Evolutionary conservation across 1,140 invertebrate genomes (phyloP).

Genomic region (Caenorhabditis brenneri): DNA sequence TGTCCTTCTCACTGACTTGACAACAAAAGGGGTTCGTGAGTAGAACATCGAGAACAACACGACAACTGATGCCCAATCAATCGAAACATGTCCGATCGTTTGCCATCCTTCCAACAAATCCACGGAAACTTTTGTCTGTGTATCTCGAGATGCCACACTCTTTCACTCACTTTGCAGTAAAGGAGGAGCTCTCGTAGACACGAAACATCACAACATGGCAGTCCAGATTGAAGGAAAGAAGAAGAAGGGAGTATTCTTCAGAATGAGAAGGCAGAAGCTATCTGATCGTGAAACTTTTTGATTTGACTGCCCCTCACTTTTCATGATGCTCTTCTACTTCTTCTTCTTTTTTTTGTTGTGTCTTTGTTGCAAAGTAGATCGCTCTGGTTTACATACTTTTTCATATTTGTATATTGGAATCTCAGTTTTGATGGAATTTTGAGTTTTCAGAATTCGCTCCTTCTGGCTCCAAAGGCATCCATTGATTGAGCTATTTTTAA

Average conservation of each 20-base stretch:
- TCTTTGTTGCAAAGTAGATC: not conserved
- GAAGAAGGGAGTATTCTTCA: not conserved
- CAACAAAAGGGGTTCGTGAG: not conserved
- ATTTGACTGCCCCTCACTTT: not conserved
- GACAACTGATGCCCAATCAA: constrained; percentile 30
- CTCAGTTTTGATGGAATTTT: too few relatives aligned
- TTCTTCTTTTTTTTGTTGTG: not conserved
- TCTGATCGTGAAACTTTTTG: not conserved
- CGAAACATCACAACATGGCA: constrained; percentile 27
- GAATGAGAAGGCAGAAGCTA: not conserved
- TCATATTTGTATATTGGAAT: too few relatives aligned
- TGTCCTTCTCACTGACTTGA: not conserved
- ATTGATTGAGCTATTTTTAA: too few relatives aligned
- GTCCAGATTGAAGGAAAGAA: not conserved
- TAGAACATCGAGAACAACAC: not conserved
- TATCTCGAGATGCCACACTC: not conserved
- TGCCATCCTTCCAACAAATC: not conserved
- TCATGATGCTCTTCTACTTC: not conserved
- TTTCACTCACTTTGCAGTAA: not conserved
- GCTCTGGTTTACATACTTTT: too few relatives aligned
- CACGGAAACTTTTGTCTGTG: not conserved
- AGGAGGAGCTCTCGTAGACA: not conserved
- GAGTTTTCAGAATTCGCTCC: not conserved
- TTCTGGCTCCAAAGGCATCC: too few relatives aligned
- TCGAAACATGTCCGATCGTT: constrained; percentile 16